A percentile compares a stretch with the other conserved stretches of the same genome.
phyloP scores from a whole-genome alignment of 2,888 invertebrate species.

The Brenthis daphne region DNA sequence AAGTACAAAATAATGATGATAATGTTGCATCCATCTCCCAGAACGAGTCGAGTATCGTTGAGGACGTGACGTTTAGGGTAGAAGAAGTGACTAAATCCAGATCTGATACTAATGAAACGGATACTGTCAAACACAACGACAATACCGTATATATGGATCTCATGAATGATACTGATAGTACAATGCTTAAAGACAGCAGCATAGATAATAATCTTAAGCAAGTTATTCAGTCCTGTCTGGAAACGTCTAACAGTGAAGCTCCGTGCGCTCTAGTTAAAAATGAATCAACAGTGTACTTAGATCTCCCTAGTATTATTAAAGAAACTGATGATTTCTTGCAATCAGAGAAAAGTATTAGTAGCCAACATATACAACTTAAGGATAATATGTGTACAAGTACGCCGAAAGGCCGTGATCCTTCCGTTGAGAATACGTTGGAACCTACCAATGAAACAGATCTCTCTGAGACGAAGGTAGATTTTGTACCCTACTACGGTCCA shows the following conservation, averaged over 20 bases:
- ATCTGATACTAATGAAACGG: slow-evolving; percentile 33
- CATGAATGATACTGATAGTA: slow-evolving; percentile 59
- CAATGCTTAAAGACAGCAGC: slow-evolving; percentile 51
- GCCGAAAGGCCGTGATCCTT: slow-evolving; percentile 62
- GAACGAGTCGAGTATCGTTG: slow-evolving; percentile 7
- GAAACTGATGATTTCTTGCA: slow-evolving; percentile 61
- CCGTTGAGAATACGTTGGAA: slow-evolving; percentile 54
- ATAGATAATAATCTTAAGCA: slow-evolving; percentile 48
- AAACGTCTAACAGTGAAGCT: slow-evolving; percentile 40
- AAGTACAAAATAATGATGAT: slow-evolving; percentile 58
- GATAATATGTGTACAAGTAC: slow-evolving; percentile 61
- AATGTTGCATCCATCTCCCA: slow-evolving; percentile 32
- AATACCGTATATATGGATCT: slow-evolving; percentile 71
- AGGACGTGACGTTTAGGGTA: slow-evolving; percentile 29
- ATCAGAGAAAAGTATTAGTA: slow-evolving; percentile 57
- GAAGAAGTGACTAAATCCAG: slow-evolving; percentile 28
- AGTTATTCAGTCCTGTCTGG: slow-evolving; percentile 50
- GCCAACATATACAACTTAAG: slow-evolving; percentile 44
- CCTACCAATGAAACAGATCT: slow-evolving; percentile 48
- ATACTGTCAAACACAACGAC: slow-evolving; percentile 40
- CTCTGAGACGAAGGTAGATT: slow-evolving; percentile 50
- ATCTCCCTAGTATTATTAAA: slow-evolving; percentile 65
- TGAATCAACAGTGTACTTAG: slow-evolving; percentile 73
- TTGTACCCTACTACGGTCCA: slow-evolving; percentile 48
- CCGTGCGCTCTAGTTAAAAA: slow-evolving; percentile 50